These are phyloP conservation scores for Macrophya annulata DNA, from an alignment of 2,888 invertebrate species.

Conservation along the genomic window DNA sequence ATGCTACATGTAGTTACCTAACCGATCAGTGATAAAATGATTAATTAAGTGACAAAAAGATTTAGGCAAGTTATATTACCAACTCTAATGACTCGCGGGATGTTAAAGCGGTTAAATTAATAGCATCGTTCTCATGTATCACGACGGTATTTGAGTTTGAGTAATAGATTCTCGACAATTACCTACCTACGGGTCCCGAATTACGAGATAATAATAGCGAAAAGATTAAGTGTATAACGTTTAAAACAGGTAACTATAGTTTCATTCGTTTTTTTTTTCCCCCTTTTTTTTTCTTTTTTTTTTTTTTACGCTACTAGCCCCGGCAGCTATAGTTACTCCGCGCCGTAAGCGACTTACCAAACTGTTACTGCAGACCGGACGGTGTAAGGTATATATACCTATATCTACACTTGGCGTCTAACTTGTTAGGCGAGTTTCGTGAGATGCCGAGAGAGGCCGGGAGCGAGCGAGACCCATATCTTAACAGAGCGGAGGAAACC, in stretches of 20 bases:
- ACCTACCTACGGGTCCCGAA: background rate
- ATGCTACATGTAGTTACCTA: background rate
- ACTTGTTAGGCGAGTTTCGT: slow-evolving; percentile 46
- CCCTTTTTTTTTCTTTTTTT: no score
- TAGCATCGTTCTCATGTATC: background rate
- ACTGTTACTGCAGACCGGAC: background rate
- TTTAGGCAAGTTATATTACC: slow-evolving; percentile 14
- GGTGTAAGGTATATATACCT: background rate
- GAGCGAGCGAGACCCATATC: slow-evolving; percentile 44
- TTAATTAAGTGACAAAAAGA: slow-evolving; percentile 38
- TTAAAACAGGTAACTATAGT: slow-evolving; percentile 11
- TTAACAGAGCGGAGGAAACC: slow-evolving; percentile 60
- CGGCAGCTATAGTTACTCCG: slow-evolving; percentile 33
- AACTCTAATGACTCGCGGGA: slow-evolving; percentile 21
- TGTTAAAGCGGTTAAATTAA: slow-evolving; percentile 11
- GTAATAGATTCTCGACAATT: slow-evolving; percentile 27
- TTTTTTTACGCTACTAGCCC: slow-evolving; percentile 8
- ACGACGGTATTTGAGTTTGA: background rate
- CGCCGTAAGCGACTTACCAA: slow-evolving; percentile 35
- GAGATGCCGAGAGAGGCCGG: slow-evolving; percentile 44
- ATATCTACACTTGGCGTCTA: slow-evolving; percentile 26
- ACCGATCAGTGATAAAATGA: slow-evolving; percentile 36
- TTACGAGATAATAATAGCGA: slow-evolving; percentile 39
- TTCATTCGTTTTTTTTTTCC: background rate
- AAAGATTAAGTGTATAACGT: slow-evolving; percentile 41